Evolutionary conservation across 2,113 vertebrate species (phyloP), one percentile per base, ranked within the genome.

Genomic region (Protobothrops mucrosquamatus): DNA sequence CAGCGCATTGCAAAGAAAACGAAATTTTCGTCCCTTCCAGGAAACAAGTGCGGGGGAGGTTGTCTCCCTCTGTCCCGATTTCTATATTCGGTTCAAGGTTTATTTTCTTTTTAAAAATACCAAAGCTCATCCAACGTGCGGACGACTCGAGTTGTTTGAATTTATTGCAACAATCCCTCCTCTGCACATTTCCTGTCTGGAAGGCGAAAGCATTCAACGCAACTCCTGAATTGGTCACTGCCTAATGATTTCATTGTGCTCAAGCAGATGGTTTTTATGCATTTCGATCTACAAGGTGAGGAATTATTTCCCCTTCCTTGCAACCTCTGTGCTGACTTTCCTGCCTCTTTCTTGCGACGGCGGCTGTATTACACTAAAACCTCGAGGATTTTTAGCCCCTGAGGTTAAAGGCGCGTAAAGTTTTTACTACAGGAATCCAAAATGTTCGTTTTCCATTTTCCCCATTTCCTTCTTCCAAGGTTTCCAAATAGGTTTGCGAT

Each of bases 231-330:
- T 94, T 95, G 97, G 96, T 97, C 97, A 95, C 96, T 95, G 96
- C 97, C 97, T 97, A 97, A 97, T 97, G 96, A 96, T 97, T 96
- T 96, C 97, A 96, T 97, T 97, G 97, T 96, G 97, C 95, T 96
- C 95, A 95, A 95, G 91, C 97, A 97, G 97, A 97, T 97, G 96
- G 46, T 96, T 97, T 97, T 96, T 95, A 95, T 96, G 95, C 93
- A 96, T 97, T 95, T 94, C 95, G 95, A 95, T 96, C 95, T 94
- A 95, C 88, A 96, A 96, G 97, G 96, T 97, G 97, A 97, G 95
- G 96, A 97, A 96, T 97, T 95, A 94, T 95, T 97, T 97, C 95
- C 95, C 96, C 89, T 92, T 91, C 94, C 95, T 96, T 94, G 94
- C 95, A 94, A 93, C 95, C 96, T 95, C 96, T 97, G 95, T 95